Evolutionary conservation across 2,797 vertebrate species (phyloP).

Genomic region (Phrynocephalus vlangalii): DNA sequence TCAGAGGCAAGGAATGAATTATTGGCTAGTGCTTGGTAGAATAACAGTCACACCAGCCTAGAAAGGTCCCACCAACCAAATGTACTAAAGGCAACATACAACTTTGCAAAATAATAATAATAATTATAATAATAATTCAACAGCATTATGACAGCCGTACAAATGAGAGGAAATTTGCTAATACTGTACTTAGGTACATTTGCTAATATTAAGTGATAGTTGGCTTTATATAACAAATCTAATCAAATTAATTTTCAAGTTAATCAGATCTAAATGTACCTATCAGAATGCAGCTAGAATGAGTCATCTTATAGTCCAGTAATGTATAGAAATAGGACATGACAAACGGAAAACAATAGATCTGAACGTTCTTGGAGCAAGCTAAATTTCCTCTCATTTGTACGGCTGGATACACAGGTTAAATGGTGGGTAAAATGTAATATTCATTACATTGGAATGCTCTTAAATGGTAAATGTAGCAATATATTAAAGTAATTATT

Average conservation of each 20-base stretch:
- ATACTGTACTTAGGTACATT: neutral
- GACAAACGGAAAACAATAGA: constrained; percentile 8
- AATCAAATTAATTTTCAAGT: constrained; percentile 30
- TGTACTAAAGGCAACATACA: too few relatives aligned
- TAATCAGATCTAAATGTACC: constrained; percentile 41
- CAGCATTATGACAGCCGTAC: neutral
- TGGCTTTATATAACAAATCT: neutral
- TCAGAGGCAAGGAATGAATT: too few relatives aligned
- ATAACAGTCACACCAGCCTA: too few relatives aligned
- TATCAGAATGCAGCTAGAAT: constrained; percentile 24
- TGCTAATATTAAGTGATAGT: constrained; percentile 21
- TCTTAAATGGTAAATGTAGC: neutral
- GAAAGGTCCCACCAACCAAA: neutral
- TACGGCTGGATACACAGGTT: constrained; percentile 24
- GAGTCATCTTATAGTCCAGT: constrained; percentile 13
- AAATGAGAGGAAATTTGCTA: too few relatives aligned
- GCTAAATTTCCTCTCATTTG: neutral
- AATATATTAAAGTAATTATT: neutral
- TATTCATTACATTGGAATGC: constrained; percentile 12
- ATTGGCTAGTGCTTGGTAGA: too few relatives aligned
- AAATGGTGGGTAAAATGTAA: neutral
- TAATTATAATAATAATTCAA: too few relatives aligned
- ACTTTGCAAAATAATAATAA: too few relatives aligned
- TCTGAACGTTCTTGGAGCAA: constrained; percentile 6
- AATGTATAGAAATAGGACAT: constrained; percentile 15